phyloP scores from a whole-genome alignment of 2,113 vertebrate genomes.

The Petroica traversi region DNA sequence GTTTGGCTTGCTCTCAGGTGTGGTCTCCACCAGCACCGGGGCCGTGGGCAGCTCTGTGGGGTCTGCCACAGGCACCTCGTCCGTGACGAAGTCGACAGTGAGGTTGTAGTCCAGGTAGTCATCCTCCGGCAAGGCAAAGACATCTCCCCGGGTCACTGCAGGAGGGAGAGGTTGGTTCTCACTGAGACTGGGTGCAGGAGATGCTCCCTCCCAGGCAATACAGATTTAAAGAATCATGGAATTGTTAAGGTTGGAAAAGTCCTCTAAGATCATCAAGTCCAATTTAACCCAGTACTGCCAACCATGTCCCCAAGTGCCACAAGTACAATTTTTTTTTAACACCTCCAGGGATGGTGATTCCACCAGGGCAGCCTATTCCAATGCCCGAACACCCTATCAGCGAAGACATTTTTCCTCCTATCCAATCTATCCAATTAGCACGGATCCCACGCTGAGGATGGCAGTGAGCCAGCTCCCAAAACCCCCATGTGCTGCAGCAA shows the following conservation, averaged over 20 bases:
- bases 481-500: not conserved
- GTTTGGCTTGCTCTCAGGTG: fast-evolving
- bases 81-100: fast-evolving
- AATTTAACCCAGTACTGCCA: not conserved
- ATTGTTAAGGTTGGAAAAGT: not conserved
- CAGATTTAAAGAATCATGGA: fast-evolving
- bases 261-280: not conserved
- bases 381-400: not conserved
- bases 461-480: not conserved
- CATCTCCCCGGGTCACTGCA: conserved; percentile 86
- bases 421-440: not conserved
- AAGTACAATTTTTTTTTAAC: fast-evolving
- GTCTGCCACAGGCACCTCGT: fast-evolving
- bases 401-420: not conserved
- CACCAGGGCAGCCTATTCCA: not conserved
- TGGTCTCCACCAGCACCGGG: not conserved
- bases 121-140: conserved; percentile 86
- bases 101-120: conserved; percentile 67
- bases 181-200: not conserved
- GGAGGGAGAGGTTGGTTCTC: not conserved
- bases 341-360: not conserved
- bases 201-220: not conserved
- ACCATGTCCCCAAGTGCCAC: not conserved
- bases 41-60: fast-evolving
- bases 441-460: fast-evolving